phyloP scores from a whole-genome alignment of 2,888 invertebrate genomes.

The Nomada flava region DNA sequence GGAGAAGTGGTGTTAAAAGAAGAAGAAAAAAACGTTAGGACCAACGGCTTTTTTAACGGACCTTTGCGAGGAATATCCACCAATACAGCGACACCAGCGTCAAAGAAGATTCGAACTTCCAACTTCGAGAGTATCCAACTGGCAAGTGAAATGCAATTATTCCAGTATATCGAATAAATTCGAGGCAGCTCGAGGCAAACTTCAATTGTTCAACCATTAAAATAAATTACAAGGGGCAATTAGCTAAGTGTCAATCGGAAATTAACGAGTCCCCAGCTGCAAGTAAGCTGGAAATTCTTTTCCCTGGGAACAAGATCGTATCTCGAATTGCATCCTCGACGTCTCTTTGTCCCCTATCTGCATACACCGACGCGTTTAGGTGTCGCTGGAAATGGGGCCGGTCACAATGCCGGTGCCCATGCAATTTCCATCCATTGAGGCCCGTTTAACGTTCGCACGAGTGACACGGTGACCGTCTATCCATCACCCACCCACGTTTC shows the following conservation, averaged over 20 bases:
- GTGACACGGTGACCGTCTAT: slow-evolving; percentile 80
- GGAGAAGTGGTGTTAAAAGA: slow-evolving; percentile 5
- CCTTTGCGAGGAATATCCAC: background rate
- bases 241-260: background rate
- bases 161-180: no score
- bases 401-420: slow-evolving; percentile 65
- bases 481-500: slow-evolving; percentile 81
- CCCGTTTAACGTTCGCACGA: slow-evolving; percentile 75
- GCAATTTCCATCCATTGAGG: slow-evolving; percentile 74
- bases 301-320: slow-evolving; percentile 38
- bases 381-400: slow-evolving; percentile 48
- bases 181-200: no score
- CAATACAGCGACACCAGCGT: background rate
- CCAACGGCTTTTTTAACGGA: slow-evolving; percentile 58
- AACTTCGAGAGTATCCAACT: no score
- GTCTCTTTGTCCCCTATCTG: slow-evolving; percentile 67
- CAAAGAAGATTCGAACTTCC: background rate
- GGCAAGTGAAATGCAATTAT: no score
- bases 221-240: no score
- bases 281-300: slow-evolving; percentile 1
- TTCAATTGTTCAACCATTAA: no score
- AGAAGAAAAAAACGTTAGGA: background rate
- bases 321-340: slow-evolving; percentile 33
- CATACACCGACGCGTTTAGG: slow-evolving; percentile 52
- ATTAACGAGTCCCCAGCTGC: slow-evolving; percentile 27